Evolutionary conservation across 1,140 invertebrate species (phyloP).

Genomic region (Bacillus rossius): DNA sequence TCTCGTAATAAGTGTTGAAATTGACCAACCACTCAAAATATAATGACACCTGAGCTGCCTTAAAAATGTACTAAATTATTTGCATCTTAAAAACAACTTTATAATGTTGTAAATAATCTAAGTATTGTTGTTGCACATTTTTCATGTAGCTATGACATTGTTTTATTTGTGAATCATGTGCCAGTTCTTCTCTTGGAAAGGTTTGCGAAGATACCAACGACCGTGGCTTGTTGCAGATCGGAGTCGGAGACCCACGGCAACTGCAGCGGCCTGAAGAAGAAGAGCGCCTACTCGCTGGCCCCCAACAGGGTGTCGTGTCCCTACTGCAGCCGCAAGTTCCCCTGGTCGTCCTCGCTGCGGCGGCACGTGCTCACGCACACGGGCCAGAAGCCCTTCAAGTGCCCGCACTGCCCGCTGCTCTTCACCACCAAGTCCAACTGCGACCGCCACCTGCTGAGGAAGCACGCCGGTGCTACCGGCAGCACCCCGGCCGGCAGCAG

Average conservation of each 20-base stretch:
- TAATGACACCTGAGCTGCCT: too few species aligned
- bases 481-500: slow-evolving; percentile 31
- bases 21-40: too few species aligned
- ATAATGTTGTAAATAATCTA: too few species aligned
- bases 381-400: slow-evolving; percentile 94
- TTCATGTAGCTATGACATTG: too few species aligned
- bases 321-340: slow-evolving; percentile 88
- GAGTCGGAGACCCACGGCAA: slow-evolving; percentile 45
- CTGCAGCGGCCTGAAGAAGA: slow-evolving; percentile 50
- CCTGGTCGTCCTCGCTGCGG: slow-evolving; percentile 90
- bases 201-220: too few species aligned
- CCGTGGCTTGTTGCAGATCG: slow-evolving; percentile 46
- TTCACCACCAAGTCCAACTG: slow-evolving; percentile 98
- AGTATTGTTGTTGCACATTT: too few species aligned
- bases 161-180: too few species aligned
- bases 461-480: slow-evolving; percentile 61
- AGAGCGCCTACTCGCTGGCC: slow-evolving; percentile 92
- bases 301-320: slow-evolving; percentile 90
- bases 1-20: too few species aligned
- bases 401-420: slow-evolving; percentile 81
- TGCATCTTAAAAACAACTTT: too few species aligned
- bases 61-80: too few species aligned
- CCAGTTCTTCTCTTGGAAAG: too few species aligned
- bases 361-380: slow-evolving; percentile 91
- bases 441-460: slow-evolving; percentile 86